Conservation (phyloP, 2,113 vertebrate genomes). For the Thryonomys swinderianus region DNA sequence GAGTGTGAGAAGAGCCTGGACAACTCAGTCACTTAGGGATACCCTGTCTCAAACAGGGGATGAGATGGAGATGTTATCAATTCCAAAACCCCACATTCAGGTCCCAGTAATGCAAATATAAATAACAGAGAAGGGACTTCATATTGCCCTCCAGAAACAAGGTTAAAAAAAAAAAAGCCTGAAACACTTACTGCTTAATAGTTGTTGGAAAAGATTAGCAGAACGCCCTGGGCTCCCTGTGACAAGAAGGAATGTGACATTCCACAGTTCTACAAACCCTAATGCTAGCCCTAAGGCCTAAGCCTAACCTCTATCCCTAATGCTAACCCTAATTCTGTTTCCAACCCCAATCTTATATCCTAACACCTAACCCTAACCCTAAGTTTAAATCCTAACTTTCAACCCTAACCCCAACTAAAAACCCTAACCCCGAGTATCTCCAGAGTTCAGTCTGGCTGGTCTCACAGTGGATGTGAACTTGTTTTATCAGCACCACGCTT, state of each 20-base stretch:
- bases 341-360: background rate
- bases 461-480: background rate
- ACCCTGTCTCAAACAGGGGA: background rate
- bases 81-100: background rate
- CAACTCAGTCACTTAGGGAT: background rate
- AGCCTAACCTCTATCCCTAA: background rate
- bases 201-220: background rate
- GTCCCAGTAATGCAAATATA: background rate
- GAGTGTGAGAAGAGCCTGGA: background rate
- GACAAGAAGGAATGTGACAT: fast-evolving
- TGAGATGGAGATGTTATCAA: background rate
- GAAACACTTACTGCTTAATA: background rate
- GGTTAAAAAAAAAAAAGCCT: background rate
- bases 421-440: background rate
- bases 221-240: background rate
- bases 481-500: background rate
- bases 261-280: background rate
- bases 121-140: background rate
- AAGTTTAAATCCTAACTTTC: background rate
- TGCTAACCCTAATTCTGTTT: background rate
- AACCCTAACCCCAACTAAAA: background rate
- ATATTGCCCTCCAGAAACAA: background rate
- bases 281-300: background rate
- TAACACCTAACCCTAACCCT: background rate
- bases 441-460: background rate